Evolutionary conservation across 2,797 vertebrate genomes (phyloP), one percentile per base, ranked within the genome.

Genomic region (Cygnus olor): DNA sequence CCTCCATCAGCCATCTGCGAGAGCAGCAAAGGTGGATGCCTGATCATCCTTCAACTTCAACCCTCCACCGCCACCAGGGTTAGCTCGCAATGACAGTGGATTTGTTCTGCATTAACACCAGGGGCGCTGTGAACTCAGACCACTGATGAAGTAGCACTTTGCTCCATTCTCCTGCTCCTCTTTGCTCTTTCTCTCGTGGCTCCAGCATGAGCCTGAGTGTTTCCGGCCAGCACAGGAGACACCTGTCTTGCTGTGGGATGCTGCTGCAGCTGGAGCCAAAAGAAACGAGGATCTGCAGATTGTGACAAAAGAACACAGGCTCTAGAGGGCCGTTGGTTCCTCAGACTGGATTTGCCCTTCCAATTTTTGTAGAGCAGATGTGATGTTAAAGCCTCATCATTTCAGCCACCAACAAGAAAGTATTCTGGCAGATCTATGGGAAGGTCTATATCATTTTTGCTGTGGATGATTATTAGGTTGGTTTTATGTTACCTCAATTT

Each of bases 241-340:
- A 56, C 22, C 8, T 69, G 7, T 5, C 16, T 86, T 60, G 16
- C 13, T 1, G 0, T 36, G 24, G 32, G 56, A 10, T 1, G 4
- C 6, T 80, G 49, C 54, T 64, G 45, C 25, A 34, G 7, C 19
- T 61, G 14, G 21, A 85, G 16, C 22, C 38, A 22, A 4, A 14
- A 79, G 5, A 4, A 5, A 28, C 53, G 36, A 57, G 64, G 10
- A 61, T 14, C 36, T 19, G 69, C 71, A 34, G 1, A 3, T 28
- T 72, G 7, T 56, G 56, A n/a, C 12, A 49, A 53, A 74, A 34
- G 2, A 3, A 4, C 25, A 24, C 8, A 11, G 25, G 14, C 4
- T 81, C 78, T 68, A 32, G 53, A 38, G 3, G 9, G 60, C 7
- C 1, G 0, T 32, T 6, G 60, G 14, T n/a, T 86, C 38, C 2